Percentiles rank a stretch among this genome's conserved stretches.
phyloP scores from a whole-genome alignment of 2,797 vertebrate genomes.

The Diplodus sargus region DNA sequence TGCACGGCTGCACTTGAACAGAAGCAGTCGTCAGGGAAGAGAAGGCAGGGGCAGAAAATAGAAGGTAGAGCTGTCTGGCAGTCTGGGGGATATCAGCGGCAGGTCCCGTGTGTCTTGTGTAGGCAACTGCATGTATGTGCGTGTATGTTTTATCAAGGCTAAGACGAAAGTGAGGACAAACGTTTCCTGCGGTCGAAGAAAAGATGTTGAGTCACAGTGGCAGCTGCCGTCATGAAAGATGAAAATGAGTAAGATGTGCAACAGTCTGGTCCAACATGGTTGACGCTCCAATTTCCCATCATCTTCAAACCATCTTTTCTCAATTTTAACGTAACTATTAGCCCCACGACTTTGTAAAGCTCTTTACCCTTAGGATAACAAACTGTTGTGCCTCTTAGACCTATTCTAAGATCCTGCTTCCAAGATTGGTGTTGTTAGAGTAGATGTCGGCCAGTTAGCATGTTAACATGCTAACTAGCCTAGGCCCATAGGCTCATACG shows the following conservation, averaged over 20 bases:
- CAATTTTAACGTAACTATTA: not conserved
- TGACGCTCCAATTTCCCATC: not conserved
- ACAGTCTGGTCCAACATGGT: not conserved
- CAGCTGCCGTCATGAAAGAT: constrained; percentile 3
- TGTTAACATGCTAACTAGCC: not conserved
- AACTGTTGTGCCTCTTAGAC: not conserved
- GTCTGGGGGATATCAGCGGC: constrained; percentile 20
- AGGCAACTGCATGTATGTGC: not conserved
- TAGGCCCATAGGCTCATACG: no score
- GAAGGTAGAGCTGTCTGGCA: constrained; percentile 25
- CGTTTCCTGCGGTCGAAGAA: not conserved
- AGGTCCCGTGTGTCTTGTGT: constrained; percentile 2
- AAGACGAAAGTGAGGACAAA: not conserved
- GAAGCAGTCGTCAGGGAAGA: constrained; percentile 28
- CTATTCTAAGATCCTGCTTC: no score
- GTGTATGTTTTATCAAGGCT: not conserved
- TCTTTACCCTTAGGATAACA: not conserved
- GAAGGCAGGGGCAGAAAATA: constrained; percentile 18
- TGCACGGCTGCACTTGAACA: constrained; percentile 47
- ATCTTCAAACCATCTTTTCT: not conserved
- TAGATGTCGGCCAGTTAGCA: not conserved
- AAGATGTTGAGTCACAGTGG: not conserved
- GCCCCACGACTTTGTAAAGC: not conserved
- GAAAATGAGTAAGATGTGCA: constrained; percentile 10
- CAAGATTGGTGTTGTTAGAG: no score